phyloP scores from a whole-genome alignment of 2,797 vertebrate species.

The Diplodus sargus region DNA sequence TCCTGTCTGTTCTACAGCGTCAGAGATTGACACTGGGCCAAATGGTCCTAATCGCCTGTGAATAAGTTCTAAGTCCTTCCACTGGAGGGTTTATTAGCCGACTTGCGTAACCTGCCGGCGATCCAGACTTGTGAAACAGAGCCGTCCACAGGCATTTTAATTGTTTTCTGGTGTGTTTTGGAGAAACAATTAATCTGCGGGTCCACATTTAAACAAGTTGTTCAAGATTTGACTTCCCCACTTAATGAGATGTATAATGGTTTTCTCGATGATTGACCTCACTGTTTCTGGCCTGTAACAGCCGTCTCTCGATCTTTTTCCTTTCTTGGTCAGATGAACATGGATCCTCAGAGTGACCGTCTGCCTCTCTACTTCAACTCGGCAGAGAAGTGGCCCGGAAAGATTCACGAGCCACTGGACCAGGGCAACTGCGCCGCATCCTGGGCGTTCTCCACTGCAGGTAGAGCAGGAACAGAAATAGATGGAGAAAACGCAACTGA shows the following conservation, averaged over 20 bases:
- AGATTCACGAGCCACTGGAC: conserved; percentile 95
- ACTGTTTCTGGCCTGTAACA: not conserved
- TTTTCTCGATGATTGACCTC: not conserved
- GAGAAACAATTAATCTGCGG: conserved; percentile 16
- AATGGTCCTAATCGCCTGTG: conserved; percentile 49
- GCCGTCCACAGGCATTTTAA: conserved; percentile 29
- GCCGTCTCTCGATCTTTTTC: not conserved
- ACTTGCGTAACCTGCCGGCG: conserved; percentile 49
- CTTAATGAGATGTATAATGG: not conserved
- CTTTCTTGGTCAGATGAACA: conserved; percentile 86
- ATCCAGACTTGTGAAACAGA: conserved; percentile 34
- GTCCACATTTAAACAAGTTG: not conserved
- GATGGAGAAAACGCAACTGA: not conserved
- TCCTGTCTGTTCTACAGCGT: conserved; percentile 19
- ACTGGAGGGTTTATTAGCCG: conserved; percentile 40
- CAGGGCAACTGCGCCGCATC: conserved; percentile 98
- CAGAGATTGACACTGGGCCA: conserved; percentile 37
- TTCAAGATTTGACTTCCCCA: not conserved
- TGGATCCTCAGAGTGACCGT: conserved; percentile 85
- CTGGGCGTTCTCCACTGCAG: conserved; percentile 98
- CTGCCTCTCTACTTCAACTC: conserved; percentile 91
- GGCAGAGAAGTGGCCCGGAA: conserved; percentile 91
- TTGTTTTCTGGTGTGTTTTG: conserved; percentile 34
- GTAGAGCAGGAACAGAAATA: conserved; percentile 69
- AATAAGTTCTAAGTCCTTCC: conserved; percentile 50